These are phyloP conservation scores for Mesoclemmys tuberculata DNA, from an alignment of 2,113 vertebrate species.

Conservation along the genomic window DNA sequence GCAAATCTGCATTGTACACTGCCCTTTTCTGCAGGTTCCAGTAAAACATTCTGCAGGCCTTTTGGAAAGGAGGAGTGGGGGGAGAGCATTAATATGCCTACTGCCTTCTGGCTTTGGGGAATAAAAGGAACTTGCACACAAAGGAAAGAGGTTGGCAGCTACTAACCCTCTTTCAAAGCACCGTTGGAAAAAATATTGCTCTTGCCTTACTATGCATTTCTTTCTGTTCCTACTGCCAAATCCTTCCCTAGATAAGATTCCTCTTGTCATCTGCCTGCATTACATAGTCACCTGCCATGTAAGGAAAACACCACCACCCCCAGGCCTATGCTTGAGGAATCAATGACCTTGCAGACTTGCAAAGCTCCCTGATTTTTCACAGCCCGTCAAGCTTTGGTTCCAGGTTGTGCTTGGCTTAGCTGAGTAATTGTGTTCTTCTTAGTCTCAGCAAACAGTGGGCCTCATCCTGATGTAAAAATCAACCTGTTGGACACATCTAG, in stretches of 20 bases:
- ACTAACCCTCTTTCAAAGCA: neutral
- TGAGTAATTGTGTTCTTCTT: rapidly evolving
- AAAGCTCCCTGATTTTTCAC: neutral
- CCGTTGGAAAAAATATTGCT: neutral
- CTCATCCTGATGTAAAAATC: neutral
- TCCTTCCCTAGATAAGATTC: neutral
- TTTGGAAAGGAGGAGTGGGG: slow-evolving; percentile 2
- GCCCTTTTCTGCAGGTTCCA: neutral
- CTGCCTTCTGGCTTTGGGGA: neutral
- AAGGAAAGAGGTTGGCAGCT: slow-evolving; percentile 8
- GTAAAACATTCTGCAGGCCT: slow-evolving; percentile 11
- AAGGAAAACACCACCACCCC: rapidly evolving
- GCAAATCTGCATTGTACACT: slow-evolving; percentile 15
- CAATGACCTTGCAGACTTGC: rapidly evolving
- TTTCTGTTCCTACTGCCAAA: neutral
- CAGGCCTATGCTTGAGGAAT: neutral
- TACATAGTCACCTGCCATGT: neutral
- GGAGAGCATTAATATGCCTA: neutral
- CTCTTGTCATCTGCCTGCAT: neutral
- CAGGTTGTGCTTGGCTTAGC: rapidly evolving
- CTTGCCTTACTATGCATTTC: rapidly evolving
- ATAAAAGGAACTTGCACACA: neutral
- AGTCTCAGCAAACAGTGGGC: neutral
- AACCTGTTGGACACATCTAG: rapidly evolving
- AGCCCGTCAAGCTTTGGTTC: rapidly evolving